phyloP scores from a whole-genome alignment of 2,113 vertebrate genomes.

The Tetrax tetrax region DNA sequence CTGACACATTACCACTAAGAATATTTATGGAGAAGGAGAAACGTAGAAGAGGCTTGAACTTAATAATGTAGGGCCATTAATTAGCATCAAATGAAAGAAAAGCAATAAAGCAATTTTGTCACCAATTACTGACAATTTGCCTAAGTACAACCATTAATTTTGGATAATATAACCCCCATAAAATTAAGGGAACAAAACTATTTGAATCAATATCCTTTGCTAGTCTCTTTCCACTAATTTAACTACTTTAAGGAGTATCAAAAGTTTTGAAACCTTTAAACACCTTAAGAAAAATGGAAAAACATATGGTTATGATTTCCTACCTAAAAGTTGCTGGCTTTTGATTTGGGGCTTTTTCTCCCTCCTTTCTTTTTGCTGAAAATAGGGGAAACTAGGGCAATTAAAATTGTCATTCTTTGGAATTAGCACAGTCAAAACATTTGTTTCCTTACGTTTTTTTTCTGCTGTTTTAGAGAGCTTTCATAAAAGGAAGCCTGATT shows the following conservation, averaged over 20 bases:
- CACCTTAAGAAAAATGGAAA: neutral
- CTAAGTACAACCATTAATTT: conserved; percentile 76
- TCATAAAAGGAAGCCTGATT: neutral
- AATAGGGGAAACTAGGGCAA: neutral
- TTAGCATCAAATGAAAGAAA: conserved; percentile 75
- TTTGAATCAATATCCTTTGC: conserved; percentile 66
- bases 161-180: conserved; percentile 68
- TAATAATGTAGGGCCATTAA: conserved; percentile 67
- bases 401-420: neutral
- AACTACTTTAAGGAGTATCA: conserved; percentile 21
- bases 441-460: neutral
- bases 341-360: neutral
- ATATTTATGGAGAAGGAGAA: conserved; percentile 50
- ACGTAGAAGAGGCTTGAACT: conserved; percentile 38
- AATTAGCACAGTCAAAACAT: neutral
- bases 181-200: conserved; percentile 64
- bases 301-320: neutral
- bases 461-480: neutral
- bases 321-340: neutral
- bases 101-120: conserved; percentile 79
- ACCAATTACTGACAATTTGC: conserved; percentile 79
- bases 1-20: neutral
- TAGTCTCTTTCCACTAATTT: conserved; percentile 40
- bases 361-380: neutral
- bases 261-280: conserved; percentile 36